A percentile compares a stretch with the other conserved stretches of the same genome.
phyloP scores from a whole-genome alignment of 64 coral and sea anemone species.

The Dendronephthya gigantea region DNA sequence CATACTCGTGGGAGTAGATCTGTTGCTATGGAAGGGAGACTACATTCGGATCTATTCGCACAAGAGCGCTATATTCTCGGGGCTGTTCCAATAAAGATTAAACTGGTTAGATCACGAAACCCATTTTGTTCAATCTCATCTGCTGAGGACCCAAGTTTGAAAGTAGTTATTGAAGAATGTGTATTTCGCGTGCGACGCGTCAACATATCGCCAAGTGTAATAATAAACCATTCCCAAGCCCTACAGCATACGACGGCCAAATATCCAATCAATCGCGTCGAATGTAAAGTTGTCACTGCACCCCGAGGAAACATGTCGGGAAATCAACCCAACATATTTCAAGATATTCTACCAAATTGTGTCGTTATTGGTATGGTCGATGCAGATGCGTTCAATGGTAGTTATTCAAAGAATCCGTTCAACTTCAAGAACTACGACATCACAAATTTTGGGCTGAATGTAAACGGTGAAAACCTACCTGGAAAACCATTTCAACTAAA shows the following conservation, averaged over 20 bases:
- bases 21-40: not conserved
- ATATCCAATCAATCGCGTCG: slow-evolving; percentile 12
- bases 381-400: not conserved
- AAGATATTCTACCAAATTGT: not conserved
- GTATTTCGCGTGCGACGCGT: not conserved
- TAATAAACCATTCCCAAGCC: not conserved
- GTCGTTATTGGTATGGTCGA: not conserved
- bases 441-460: not conserved
- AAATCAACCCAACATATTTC: slow-evolving; percentile 15
- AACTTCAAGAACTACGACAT: slow-evolving; percentile 23
- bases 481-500: slow-evolving; percentile 10
- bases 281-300: not conserved
- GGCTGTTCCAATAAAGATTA: not conserved
- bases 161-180: not conserved
- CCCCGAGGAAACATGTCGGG: slow-evolving; percentile 20
- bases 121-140: not conserved
- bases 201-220: not conserved
- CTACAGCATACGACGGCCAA: slow-evolving; percentile 7
- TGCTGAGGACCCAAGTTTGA: not conserved
- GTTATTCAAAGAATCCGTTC: slow-evolving; percentile 19
- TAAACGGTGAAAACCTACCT: slow-evolving; percentile 5
- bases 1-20: not conserved
- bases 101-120: not conserved
- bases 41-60: slow-evolving; percentile 15
- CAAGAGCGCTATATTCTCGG: not conserved